These are phyloP conservation scores for Chrysotoxum bicinctum DNA, from an alignment of 2,888 invertebrate species.

Conservation along the genomic window DNA sequence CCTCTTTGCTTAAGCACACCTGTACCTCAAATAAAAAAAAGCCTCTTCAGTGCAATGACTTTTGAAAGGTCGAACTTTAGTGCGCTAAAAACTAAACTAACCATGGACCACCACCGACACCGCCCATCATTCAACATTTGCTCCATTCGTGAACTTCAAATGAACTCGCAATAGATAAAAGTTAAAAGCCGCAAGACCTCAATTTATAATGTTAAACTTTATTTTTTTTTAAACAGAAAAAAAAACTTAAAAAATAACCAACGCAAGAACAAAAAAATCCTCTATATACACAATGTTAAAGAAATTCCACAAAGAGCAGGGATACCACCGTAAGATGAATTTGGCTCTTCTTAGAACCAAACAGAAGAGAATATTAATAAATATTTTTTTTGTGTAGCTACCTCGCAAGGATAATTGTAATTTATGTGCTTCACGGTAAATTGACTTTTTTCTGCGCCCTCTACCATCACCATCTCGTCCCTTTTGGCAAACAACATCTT, in stretches of 20 bases:
- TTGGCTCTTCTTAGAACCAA: slow-evolving; percentile 26
- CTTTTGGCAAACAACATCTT: background rate
- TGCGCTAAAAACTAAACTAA: slow-evolving; percentile 3
- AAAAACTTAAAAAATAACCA: slow-evolving; percentile 4
- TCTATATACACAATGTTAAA: slow-evolving; percentile 3
- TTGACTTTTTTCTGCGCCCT: slow-evolving; percentile 47
- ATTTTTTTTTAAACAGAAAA: no score
- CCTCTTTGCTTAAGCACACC: background rate
- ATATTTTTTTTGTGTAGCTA: slow-evolving; percentile 46
- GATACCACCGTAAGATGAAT: slow-evolving; percentile 2
- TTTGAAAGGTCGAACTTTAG: background rate
- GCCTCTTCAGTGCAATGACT: slow-evolving; percentile 56
- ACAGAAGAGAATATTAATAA: slow-evolving; percentile 34
- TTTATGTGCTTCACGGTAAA: slow-evolving; percentile 71
- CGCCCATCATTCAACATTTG: slow-evolving; percentile 32
- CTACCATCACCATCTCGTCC: background rate
- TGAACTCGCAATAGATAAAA: slow-evolving; percentile 56
- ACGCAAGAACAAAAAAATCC: slow-evolving; percentile 5
- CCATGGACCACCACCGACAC: background rate
- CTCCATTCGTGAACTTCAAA: slow-evolving; percentile 62
- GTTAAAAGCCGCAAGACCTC: slow-evolving; percentile 65
- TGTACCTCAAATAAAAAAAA: background rate
- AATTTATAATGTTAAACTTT: slow-evolving; percentile 21
- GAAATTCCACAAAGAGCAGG: slow-evolving; percentile 16
- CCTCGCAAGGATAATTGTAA: slow-evolving; percentile 70